These are phyloP conservation scores for Zele albiditarsus DNA, from an alignment of 2,888 invertebrate species.

Conservation along the genomic window DNA sequence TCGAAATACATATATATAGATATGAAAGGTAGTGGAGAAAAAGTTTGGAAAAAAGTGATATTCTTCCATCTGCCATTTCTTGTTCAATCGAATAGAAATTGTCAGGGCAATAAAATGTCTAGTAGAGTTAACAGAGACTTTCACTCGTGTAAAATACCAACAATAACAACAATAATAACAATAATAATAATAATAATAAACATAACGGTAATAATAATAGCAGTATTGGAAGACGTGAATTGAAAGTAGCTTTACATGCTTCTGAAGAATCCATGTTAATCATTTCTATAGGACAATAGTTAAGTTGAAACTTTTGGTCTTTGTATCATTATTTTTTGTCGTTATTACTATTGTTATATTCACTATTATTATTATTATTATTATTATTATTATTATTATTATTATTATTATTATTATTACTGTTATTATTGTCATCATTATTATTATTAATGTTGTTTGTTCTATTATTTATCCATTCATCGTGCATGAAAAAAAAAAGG, in stretches of 20 bases:
- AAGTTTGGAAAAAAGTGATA: conserved; percentile 7
- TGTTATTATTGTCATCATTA: neutral
- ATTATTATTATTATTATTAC: neutral
- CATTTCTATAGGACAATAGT: neutral
- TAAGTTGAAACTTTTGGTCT: neutral
- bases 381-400: neutral
- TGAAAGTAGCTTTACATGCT: neutral
- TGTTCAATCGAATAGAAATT: conserved; percentile 15
- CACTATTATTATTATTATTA: neutral
- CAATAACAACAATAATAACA: neutral
- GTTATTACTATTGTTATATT: neutral
- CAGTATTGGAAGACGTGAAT: neutral
- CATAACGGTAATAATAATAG: too few species aligned
- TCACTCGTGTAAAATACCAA: neutral
- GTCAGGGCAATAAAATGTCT: neutral
- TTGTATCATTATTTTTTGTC: neutral
- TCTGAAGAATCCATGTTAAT: neutral
- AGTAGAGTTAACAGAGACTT: neutral
- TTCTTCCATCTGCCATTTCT: neutral
- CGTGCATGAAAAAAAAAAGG: neutral
- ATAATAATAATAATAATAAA: neutral
- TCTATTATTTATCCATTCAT: neutral
- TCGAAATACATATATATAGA: neutral
- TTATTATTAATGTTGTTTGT: neutral
- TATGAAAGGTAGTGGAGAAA: neutral